Percentiles rank a stretch among this genome's conserved stretches.
Conservation (phyloP, 1,140 invertebrate genomes). For the Calosoma granatense region DNA sequence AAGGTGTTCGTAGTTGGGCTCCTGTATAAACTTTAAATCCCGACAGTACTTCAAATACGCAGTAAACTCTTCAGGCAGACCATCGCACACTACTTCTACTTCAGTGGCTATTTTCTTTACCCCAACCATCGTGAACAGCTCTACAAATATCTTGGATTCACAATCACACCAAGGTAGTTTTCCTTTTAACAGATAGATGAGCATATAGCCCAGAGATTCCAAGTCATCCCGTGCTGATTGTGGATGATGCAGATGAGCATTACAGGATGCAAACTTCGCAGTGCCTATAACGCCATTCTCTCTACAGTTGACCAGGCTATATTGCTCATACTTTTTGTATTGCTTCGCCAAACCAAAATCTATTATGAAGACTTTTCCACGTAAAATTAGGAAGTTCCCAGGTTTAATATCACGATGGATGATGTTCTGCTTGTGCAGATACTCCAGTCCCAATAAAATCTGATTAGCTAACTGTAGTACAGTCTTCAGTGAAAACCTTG, state of each 20-base stretch:
- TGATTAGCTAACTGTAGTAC: slow-evolving; percentile 72
- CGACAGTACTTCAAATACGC: slow-evolving; percentile 71
- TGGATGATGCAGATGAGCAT: slow-evolving; percentile 69
- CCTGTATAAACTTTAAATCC: slow-evolving; percentile 94
- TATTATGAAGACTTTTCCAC: slow-evolving; percentile 62
- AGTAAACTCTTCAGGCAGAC: slow-evolving; percentile 88
- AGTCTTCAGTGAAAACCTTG: slow-evolving; percentile 69
- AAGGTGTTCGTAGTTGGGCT: slow-evolving; percentile 97
- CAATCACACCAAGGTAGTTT: slow-evolving; percentile 73
- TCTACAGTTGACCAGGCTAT: slow-evolving; percentile 62
- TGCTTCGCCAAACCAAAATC: slow-evolving; percentile 76
- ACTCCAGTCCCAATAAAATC: slow-evolving; percentile 95
- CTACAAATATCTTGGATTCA: slow-evolving; percentile 69
- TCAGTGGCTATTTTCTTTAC: slow-evolving; percentile 96
- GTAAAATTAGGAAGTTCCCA: slow-evolving; percentile 70
- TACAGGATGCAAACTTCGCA: slow-evolving; percentile 87
- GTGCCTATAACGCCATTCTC: no score
- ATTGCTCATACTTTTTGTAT: slow-evolving; percentile 70
- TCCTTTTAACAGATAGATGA: slow-evolving; percentile 71
- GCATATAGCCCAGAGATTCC: slow-evolving; percentile 73
- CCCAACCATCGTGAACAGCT: slow-evolving; percentile 98
- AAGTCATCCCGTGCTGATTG: slow-evolving; percentile 69
- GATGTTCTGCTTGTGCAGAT: slow-evolving; percentile 80
- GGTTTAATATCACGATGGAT: slow-evolving; percentile 74
- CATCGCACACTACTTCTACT: slow-evolving; percentile 94